Evolutionary conservation across 2,797 vertebrate genomes (phyloP), one percentile per base, ranked within the genome.

Genomic region (Hydrolagus colliei): DNA sequence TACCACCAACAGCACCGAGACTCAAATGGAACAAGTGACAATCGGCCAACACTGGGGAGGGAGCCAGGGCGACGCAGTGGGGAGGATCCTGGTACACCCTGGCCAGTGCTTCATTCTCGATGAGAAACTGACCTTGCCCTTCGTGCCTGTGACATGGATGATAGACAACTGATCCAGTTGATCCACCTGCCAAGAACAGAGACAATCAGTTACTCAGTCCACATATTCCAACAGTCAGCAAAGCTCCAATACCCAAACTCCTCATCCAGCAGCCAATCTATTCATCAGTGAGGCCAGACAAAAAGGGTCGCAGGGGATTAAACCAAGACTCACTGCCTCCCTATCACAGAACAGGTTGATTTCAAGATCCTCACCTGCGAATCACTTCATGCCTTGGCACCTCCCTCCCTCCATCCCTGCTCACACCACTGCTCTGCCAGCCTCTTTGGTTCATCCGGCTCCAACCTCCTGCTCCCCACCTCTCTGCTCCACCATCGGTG

Each of bases 141-240:
- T 99, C 63, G 97, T 99, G 88, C 98, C 98, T 0, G 97, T 98
- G 87, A 98, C 94, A 16, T 99, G 98, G 88, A 99, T 97, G 86
- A 98, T 96, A 88, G 98, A 97, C 61, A 99, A 93, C 86, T 86
- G 92, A 89, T 99, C 95, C 14, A 99, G 93, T 86, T 97, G 93
- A 62, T 96, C 94, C 87, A 98, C 96, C 98, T 99, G 89, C 71
- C 68, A n/a, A 14, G 14, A 12, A 14, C 22, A 88, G 86, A 87
- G 71, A 84, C 22, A 61, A 52, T 20, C 9, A 79, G n/a, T 11
- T 27, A 61, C 10, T 14, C 12, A 79, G 59, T 22, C 11, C 2
- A 27, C 22, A 73, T 13, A n/a, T 20, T 41, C 59, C 41, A 52
- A 6, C 41, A 12, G 73, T 14, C 2, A 8, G 3, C 27, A 22